Conservation (phyloP, 2,113 vertebrate species). For the Parus major region DNA sequence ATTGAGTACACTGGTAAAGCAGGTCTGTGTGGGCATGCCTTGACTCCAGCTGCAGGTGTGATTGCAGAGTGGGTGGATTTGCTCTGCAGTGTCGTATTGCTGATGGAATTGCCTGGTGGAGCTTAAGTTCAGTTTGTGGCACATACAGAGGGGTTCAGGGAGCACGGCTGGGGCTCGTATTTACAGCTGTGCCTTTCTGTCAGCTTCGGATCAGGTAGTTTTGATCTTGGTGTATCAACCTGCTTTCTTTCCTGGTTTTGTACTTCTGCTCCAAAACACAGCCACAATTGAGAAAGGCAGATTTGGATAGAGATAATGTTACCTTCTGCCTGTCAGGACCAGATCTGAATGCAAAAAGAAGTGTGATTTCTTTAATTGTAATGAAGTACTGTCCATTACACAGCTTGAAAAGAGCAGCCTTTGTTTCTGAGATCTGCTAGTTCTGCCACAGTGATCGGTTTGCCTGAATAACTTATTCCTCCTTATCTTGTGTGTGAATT, state of each 20-base stretch:
- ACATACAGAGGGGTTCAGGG: neutral
- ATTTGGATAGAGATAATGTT: neutral
- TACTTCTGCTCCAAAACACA: neutral
- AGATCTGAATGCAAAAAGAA: neutral
- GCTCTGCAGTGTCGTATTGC: neutral
- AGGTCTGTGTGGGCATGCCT: neutral
- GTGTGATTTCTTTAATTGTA: neutral
- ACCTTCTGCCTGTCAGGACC: neutral
- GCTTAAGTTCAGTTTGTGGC: neutral
- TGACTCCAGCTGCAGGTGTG: neutral
- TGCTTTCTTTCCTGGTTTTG: neutral
- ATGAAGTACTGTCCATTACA: neutral
- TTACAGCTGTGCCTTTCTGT: neutral
- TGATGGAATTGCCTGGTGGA: neutral
- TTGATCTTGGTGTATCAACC: neutral
- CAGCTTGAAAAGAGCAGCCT: neutral
- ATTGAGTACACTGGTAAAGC: neutral
- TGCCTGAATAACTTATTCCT: neutral
- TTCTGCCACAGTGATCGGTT: neutral
- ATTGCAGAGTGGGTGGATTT: neutral
- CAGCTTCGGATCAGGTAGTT: neutral
- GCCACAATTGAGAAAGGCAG: neutral
- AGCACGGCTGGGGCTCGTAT: neutral
- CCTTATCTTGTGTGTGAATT: neutral
- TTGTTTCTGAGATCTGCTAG: constrained; percentile 13